phyloP scores from a whole-genome alignment of 35 echinoderm and acorn worm species.

The Amphiura filiformis region DNA sequence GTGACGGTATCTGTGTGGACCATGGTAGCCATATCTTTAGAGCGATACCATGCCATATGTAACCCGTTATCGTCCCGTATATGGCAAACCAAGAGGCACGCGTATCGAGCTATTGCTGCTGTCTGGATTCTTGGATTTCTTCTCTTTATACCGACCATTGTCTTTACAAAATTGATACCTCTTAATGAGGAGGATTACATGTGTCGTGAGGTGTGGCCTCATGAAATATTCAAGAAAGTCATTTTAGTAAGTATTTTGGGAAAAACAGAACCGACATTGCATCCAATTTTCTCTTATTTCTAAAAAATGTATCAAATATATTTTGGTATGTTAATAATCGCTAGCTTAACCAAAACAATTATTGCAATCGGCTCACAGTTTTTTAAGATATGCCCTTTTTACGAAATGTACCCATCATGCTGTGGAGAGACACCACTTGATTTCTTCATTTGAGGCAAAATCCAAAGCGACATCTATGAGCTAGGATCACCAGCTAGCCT shows the following conservation, averaged over 20 bases:
- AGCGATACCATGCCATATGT: constrained; percentile 96
- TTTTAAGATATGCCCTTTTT: too few species aligned
- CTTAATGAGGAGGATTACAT: constrained; percentile 29
- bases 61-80: constrained; percentile 78
- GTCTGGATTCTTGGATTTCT: constrained; percentile 64
- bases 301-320: too few species aligned
- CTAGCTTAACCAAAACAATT: too few species aligned
- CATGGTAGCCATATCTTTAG: constrained; percentile 93
- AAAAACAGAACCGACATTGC: too few species aligned
- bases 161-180: constrained; percentile 34
- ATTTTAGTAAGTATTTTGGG: constrained; percentile 54
- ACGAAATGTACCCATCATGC: too few species aligned
- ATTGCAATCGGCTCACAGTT: too few species aligned
- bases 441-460: too few species aligned
- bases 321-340: too few species aligned
- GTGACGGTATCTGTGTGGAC: constrained; percentile 93
- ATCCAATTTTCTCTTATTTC: too few species aligned
- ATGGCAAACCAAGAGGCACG: constrained; percentile 92
- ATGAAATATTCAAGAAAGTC: constrained; percentile 2
- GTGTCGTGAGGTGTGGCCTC: constrained; percentile 54
- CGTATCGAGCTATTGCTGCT: constrained; percentile 54
- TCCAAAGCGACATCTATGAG: too few species aligned
- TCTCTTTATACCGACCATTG: constrained; percentile 58
- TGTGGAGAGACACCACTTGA: too few species aligned
- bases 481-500: too few species aligned